Conservation (phyloP, 2,113 vertebrate species). For the Esox niger region DNA sequence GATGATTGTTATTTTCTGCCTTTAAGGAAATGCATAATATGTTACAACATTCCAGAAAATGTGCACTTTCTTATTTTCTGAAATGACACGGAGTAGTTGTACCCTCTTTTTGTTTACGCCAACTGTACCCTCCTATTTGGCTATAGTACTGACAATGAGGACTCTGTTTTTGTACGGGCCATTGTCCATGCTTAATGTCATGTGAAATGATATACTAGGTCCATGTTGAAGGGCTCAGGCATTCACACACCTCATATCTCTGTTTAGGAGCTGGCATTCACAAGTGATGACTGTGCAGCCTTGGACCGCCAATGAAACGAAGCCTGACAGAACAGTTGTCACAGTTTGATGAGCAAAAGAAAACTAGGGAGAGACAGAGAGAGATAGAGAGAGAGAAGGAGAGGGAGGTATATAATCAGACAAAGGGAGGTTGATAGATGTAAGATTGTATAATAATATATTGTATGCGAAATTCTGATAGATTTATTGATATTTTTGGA, state of each 20-base stretch:
- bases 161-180: not conserved
- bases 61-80: not conserved
- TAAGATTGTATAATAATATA: too few species aligned
- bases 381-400: not conserved
- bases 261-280: constrained; percentile 60
- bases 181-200: not conserved
- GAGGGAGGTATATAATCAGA: not conserved
- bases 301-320: constrained; percentile 34
- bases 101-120: not conserved
- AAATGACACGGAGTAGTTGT: not conserved
- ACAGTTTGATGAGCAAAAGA: not conserved
- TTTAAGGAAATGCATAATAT: too few species aligned
- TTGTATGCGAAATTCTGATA: too few species aligned
- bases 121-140: not conserved
- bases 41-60: too few species aligned
- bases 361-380: not conserved
- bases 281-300: constrained; percentile 49
- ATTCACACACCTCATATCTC: not conserved
- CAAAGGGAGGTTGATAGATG: not conserved
- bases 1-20: too few species aligned
- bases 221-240: not conserved
- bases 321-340: constrained; percentile 16
- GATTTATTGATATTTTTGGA: too few species aligned
- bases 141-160: not conserved
- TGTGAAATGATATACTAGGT: not conserved